A percentile compares a stretch with the other conserved stretches of the same genome.
Conservation (phyloP, 2,888 invertebrate species). For the Leistus spinibarbis region DNA sequence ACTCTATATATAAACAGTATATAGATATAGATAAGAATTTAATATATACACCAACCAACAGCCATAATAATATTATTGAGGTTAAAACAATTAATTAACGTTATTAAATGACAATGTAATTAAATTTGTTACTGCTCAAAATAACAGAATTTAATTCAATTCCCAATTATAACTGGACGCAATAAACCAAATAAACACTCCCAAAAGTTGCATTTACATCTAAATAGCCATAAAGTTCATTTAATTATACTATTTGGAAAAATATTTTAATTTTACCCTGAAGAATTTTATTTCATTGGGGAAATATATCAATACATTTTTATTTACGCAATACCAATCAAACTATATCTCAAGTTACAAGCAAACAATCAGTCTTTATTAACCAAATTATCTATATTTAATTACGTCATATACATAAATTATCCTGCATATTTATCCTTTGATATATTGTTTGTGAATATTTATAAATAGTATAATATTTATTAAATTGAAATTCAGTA, state of each 20-base stretch:
- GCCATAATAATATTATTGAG: neutral
- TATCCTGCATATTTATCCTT: too few relatives aligned
- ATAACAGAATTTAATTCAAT: neutral
- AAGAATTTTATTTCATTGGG: too few relatives aligned
- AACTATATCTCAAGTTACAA: too few relatives aligned
- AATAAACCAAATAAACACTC: neutral
- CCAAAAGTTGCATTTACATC: neutral
- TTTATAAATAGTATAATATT: too few relatives aligned
- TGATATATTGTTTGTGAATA: too few relatives aligned
- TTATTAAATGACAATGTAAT: neutral
- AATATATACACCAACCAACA: neutral
- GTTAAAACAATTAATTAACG: neutral
- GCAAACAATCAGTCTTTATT: too few relatives aligned
- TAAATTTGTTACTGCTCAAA: neutral
- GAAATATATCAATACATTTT: neutral
- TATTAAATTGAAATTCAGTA: too few relatives aligned
- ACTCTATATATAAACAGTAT: neutral
- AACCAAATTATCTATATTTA: too few relatives aligned
- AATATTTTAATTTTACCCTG: too few relatives aligned
- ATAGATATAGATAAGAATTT: conserved; percentile 8
- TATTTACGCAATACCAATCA: too few relatives aligned
- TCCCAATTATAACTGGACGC: neutral
- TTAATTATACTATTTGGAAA: neutral
- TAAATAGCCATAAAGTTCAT: neutral
- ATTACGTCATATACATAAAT: too few relatives aligned